phyloP scores from a whole-genome alignment of 2,888 invertebrate species.

The Andricus quercusramuli region DNA sequence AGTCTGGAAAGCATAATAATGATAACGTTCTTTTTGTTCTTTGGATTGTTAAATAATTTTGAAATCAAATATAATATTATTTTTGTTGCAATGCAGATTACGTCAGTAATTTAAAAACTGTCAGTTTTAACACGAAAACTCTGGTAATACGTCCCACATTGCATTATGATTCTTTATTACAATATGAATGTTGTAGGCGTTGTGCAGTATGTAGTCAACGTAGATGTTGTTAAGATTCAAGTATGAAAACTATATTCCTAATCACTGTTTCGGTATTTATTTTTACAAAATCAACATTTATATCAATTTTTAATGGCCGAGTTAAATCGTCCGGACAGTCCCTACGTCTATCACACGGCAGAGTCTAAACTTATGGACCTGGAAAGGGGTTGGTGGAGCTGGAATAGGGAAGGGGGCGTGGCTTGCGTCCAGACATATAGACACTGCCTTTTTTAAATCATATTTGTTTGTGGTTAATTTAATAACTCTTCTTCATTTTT shows the following conservation, averaged over 20 bases:
- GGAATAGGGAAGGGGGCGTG: too few relatives aligned
- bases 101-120: neutral
- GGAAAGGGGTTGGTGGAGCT: too few relatives aligned
- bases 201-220: neutral
- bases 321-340: too few relatives aligned
- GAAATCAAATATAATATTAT: neutral
- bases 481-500: too few relatives aligned
- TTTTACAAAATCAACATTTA: too few relatives aligned
- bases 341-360: too few relatives aligned
- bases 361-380: too few relatives aligned
- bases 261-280: neutral
- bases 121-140: neutral
- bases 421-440: too few relatives aligned
- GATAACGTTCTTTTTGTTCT: neutral
- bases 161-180: constrained; percentile 1
- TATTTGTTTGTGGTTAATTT: too few relatives aligned
- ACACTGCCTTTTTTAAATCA: too few relatives aligned
- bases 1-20: constrained; percentile 13
- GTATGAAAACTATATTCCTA: neutral
- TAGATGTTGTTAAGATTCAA: neutral
- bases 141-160: constrained; percentile 4
- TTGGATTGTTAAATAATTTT: neutral
- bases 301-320: too few relatives aligned
- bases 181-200: neutral
- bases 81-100: neutral